phyloP scores from a whole-genome alignment of 2,797 vertebrate species.

The Malacoraja senta region DNA sequence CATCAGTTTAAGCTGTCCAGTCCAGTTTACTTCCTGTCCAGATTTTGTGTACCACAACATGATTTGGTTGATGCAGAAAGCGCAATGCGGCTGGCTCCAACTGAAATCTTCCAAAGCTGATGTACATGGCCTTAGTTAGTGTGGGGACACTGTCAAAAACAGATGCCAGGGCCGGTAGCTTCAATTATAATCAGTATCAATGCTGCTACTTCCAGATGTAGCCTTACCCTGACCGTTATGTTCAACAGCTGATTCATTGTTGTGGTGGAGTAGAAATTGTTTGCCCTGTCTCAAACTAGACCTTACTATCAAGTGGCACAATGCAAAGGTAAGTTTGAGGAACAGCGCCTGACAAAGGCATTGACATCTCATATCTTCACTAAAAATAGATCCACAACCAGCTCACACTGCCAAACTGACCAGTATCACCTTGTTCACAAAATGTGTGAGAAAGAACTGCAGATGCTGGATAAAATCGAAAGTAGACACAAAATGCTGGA shows the following conservation, averaged over 20 bases:
- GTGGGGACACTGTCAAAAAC: neutral
- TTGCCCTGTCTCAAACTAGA: neutral
- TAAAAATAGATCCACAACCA: neutral
- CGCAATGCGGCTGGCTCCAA: neutral
- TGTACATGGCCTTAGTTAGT: neutral
- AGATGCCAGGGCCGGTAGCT: neutral
- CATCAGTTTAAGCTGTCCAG: slow-evolving; percentile 22
- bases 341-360: neutral
- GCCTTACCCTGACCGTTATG: neutral
- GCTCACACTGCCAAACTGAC: too few species aligned
- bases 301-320: neutral
- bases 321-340: neutral
- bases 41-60: neutral
- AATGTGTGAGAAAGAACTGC: too few species aligned
- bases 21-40: slow-evolving; percentile 19
- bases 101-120: neutral
- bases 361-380: neutral
- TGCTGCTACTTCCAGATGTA: neutral
- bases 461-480: too few species aligned
- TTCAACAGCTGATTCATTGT: neutral
- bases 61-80: slow-evolving; percentile 16
- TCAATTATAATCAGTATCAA: neutral
- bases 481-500: too few species aligned
- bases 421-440: neutral
- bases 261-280: neutral